phyloP scores from a whole-genome alignment of 2,113 vertebrate genomes.

The Empidonax traillii region DNA sequence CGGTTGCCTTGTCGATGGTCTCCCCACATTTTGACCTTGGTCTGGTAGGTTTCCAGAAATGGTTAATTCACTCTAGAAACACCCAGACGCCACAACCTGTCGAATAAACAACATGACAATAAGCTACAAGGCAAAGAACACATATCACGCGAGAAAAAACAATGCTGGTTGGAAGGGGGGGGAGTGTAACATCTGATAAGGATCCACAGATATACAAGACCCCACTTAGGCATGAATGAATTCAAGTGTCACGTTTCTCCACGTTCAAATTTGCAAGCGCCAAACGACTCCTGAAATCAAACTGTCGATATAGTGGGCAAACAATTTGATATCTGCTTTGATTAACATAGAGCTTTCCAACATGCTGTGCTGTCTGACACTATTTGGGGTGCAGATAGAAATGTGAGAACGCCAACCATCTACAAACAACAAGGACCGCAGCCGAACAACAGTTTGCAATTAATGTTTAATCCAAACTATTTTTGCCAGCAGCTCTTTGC shows the following conservation, averaged over 20 bases:
- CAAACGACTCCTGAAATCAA: neutral
- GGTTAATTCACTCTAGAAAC: slow-evolving; percentile 35
- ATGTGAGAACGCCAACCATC: neutral
- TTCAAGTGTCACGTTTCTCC: neutral
- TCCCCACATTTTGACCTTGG: slow-evolving; percentile 87
- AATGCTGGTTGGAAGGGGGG: neutral
- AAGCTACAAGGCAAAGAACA: neutral
- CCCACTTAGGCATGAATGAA: neutral
- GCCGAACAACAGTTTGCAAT: slow-evolving; percentile 6
- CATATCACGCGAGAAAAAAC: neutral
- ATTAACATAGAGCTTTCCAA: slow-evolving; percentile 31
- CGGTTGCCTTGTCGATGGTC: slow-evolving; percentile 86
- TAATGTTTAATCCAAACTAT: slow-evolving; percentile 41
- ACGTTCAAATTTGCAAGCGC: neutral
- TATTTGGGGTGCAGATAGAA: neutral
- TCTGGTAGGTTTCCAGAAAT: slow-evolving; percentile 15
- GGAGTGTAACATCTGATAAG: neutral
- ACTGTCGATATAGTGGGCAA: slow-evolving; percentile 27
- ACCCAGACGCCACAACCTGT: slow-evolving; percentile 55
- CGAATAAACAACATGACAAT: slow-evolving; percentile 29
- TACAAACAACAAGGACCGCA: neutral
- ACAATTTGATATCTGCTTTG: slow-evolving; percentile 30
- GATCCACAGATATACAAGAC: neutral
- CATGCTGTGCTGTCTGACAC: slow-evolving; percentile 51
- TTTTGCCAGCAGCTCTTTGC: slow-evolving; percentile 25